Conservation (phyloP, 2,888 invertebrate genomes). For the Parthenolecanium corni region DNA sequence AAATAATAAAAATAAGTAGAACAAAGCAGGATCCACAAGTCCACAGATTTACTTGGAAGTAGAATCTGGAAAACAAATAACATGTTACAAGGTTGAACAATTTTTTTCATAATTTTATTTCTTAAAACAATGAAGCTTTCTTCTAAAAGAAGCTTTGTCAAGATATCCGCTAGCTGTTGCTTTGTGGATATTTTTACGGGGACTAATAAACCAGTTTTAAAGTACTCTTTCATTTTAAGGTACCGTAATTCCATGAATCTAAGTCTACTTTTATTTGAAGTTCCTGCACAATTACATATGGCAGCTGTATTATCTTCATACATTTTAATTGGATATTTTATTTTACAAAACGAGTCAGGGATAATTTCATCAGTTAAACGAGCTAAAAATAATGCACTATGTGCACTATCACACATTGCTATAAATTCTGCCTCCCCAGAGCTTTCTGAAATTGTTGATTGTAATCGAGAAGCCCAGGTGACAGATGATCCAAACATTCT, state of each 20-base stretch:
- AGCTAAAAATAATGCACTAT: not conserved
- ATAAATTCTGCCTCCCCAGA: not conserved
- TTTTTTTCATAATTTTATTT: too few relatives aligned
- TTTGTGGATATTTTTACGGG: not conserved
- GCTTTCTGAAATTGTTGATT: not conserved
- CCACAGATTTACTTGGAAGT: too few relatives aligned
- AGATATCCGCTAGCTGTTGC: not conserved
- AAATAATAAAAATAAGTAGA: too few relatives aligned
- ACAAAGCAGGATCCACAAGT: too few relatives aligned
- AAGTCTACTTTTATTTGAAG: not conserved
- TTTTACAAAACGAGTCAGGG: not conserved
- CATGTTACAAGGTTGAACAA: too few relatives aligned
- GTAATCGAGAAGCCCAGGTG: not conserved
- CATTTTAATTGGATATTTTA: not conserved
- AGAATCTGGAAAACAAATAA: too few relatives aligned
- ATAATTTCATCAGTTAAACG: not conserved
- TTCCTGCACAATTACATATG: not conserved
- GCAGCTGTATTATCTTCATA: not conserved
- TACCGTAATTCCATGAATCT: not conserved
- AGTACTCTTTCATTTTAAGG: not conserved
- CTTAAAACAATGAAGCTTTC: too few relatives aligned
- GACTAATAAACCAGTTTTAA: not conserved
- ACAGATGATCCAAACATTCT: not conserved
- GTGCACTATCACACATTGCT: not conserved
- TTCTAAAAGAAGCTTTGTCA: not conserved